Conservation (phyloP, 2,113 vertebrate species). For the Eurypyga helias region DNA sequence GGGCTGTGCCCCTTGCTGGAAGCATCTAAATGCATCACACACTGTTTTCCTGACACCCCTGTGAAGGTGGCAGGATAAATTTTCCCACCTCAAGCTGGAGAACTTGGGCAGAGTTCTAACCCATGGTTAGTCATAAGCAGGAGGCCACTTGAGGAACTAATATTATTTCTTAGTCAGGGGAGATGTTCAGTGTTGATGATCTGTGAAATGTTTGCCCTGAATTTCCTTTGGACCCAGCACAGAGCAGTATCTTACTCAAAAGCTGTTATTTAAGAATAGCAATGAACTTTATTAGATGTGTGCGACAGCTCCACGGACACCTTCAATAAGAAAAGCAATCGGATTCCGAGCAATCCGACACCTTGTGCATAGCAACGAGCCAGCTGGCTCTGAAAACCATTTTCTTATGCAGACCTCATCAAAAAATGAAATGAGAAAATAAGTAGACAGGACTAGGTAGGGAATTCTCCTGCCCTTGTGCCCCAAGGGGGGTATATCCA, state of each 20-base stretch:
- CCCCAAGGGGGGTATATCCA: slow-evolving; percentile 17
- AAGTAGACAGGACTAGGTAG: slow-evolving; percentile 32
- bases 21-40: background rate
- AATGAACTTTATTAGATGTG: slow-evolving; percentile 51
- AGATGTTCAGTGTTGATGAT: slow-evolving; percentile 13
- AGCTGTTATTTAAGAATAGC: slow-evolving; percentile 31
- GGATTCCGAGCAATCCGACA: background rate
- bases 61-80: background rate
- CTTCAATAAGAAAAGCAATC: slow-evolving; percentile 7
- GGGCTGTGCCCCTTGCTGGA: background rate
- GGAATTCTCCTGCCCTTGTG: slow-evolving; percentile 59
- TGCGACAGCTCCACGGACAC: background rate
- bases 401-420: slow-evolving; percentile 53
- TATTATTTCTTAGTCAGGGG: background rate
- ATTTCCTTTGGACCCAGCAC: slow-evolving; percentile 20
- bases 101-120: background rate
- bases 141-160: background rate
- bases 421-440: slow-evolving; percentile 66
- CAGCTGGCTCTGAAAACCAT: slow-evolving; percentile 19
- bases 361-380: slow-evolving; percentile 58
- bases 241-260: slow-evolving; percentile 26
- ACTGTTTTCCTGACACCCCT: background rate
- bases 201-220: slow-evolving; percentile 52
- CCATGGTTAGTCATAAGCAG: background rate
- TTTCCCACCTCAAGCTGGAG: background rate